These are phyloP conservation scores for Atta colombica DNA, from an alignment of 1,140 invertebrate genomes.

Conservation along the genomic window DNA sequence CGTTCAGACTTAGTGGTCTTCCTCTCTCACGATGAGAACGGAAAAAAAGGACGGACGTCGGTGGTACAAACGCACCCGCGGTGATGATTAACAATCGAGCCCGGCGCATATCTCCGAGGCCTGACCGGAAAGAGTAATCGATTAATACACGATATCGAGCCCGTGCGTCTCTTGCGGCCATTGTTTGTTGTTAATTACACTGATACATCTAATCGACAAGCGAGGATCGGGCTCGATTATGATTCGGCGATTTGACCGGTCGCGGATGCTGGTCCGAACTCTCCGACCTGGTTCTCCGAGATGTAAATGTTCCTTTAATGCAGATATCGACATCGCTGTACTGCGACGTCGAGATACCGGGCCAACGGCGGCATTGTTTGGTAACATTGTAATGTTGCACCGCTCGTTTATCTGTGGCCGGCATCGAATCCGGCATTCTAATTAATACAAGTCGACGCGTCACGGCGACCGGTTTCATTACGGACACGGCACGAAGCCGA, in stretches of 20 bases:
- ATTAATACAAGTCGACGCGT: constrained; percentile 63
- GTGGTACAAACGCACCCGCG: constrained; percentile 75
- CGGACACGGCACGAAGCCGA: not conserved
- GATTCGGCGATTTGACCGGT: constrained; percentile 72
- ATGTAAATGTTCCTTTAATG: constrained; percentile 72
- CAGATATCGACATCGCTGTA: constrained; percentile 53
- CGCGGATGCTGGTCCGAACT: constrained; percentile 42
- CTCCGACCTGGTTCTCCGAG: constrained; percentile 7
- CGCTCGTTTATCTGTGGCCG: constrained; percentile 44
- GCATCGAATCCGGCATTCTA: constrained; percentile 49
- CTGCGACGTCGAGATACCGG: constrained; percentile 30
- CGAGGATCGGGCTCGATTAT: constrained; percentile 28
- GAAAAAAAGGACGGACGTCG: constrained; percentile 43
- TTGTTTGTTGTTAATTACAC: constrained; percentile 79
- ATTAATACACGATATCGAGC: constrained; percentile 75
- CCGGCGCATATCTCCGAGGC: constrained; percentile 66
- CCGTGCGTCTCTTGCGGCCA: constrained; percentile 68
- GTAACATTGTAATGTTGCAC: constrained; percentile 56
- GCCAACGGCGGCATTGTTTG: constrained; percentile 55
- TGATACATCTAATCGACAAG: constrained; percentile 71
- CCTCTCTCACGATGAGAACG: constrained; percentile 52
- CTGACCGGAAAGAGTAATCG: constrained; percentile 69
- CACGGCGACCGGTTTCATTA: constrained; percentile 56
- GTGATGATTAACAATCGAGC: constrained; percentile 71
- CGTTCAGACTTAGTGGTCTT: constrained; percentile 7